phyloP scores from a whole-genome alignment of 2,113 vertebrate species.

The Holacanthus passer region DNA sequence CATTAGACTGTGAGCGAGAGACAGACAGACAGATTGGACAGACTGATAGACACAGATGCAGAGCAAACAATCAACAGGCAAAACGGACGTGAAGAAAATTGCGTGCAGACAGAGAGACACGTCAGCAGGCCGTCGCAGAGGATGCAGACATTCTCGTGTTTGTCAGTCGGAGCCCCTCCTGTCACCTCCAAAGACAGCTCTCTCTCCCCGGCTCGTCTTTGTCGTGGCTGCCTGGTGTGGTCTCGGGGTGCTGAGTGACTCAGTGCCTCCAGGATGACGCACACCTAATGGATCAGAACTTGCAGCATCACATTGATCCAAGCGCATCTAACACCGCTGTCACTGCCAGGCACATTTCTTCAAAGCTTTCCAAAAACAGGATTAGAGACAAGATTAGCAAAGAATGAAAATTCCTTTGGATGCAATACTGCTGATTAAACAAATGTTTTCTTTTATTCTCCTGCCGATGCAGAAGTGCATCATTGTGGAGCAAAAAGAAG shows the following conservation, averaged over 20 bases:
- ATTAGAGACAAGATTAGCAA: slow-evolving; percentile 44
- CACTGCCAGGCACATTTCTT: slow-evolving; percentile 39
- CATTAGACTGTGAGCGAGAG: slow-evolving; percentile 32
- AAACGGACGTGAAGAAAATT: slow-evolving; percentile 39
- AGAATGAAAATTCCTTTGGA: neutral
- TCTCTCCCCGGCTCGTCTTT: slow-evolving; percentile 40
- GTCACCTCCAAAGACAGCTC: slow-evolving; percentile 43
- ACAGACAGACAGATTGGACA: slow-evolving; percentile 13
- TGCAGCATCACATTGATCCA: slow-evolving; percentile 62
- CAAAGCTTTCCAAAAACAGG: slow-evolving; percentile 39
- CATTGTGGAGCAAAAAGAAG: neutral
- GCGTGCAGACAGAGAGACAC: slow-evolving; percentile 36
- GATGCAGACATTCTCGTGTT: slow-evolving; percentile 51
- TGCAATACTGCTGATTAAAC: slow-evolving; percentile 22
- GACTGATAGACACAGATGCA: slow-evolving; percentile 10
- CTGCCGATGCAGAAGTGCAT: neutral
- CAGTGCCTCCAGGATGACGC: slow-evolving; percentile 67
- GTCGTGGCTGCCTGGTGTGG: slow-evolving; percentile 42
- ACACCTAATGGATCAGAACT: slow-evolving; percentile 68
- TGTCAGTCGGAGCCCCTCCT: slow-evolving; percentile 57
- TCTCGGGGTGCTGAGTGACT: slow-evolving; percentile 60
- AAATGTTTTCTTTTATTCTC: slow-evolving; percentile 17
- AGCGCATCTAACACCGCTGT: slow-evolving; percentile 31
- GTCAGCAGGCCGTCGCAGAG: slow-evolving; percentile 36
- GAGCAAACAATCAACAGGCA: slow-evolving; percentile 28